phyloP scores from a whole-genome alignment of 2,113 vertebrate species.

The Pygoscelis antarcticus region DNA sequence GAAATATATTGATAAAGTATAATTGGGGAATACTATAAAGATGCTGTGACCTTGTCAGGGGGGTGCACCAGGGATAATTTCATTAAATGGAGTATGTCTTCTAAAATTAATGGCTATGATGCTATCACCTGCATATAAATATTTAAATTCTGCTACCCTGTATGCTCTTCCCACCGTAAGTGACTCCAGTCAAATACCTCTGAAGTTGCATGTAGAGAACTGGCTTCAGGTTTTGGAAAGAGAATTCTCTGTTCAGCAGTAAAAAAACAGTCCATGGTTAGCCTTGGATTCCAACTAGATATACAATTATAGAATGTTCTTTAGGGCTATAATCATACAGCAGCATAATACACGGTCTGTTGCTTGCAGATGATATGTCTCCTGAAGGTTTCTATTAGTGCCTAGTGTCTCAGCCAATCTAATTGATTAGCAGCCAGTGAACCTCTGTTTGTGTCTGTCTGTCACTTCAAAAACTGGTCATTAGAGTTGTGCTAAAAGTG shows the following conservation, averaged over 20 bases:
- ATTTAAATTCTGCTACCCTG: background rate
- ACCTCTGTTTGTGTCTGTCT: background rate
- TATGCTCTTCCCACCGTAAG: background rate
- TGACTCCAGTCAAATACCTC: background rate
- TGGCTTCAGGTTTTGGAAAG: background rate
- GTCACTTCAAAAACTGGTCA: background rate
- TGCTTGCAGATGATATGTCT: background rate
- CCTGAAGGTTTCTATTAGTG: constrained; percentile 18
- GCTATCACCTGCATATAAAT: background rate
- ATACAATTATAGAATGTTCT: background rate
- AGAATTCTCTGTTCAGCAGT: background rate
- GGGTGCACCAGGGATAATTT: background rate
- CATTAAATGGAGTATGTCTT: background rate
- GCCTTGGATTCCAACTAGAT: constrained; percentile 37
- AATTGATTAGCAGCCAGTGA: background rate
- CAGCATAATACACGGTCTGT: background rate
- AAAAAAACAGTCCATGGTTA: background rate
- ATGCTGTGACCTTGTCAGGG: background rate
- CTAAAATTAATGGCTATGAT: background rate
- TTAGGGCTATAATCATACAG: constrained; percentile 19
- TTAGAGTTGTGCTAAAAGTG: background rate
- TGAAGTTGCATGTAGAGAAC: background rate
- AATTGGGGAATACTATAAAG: background rate
- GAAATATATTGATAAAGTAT: background rate
- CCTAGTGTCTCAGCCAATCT: background rate